phyloP scores from a whole-genome alignment of 2,113 vertebrate species.

The Sula dactylatra region DNA sequence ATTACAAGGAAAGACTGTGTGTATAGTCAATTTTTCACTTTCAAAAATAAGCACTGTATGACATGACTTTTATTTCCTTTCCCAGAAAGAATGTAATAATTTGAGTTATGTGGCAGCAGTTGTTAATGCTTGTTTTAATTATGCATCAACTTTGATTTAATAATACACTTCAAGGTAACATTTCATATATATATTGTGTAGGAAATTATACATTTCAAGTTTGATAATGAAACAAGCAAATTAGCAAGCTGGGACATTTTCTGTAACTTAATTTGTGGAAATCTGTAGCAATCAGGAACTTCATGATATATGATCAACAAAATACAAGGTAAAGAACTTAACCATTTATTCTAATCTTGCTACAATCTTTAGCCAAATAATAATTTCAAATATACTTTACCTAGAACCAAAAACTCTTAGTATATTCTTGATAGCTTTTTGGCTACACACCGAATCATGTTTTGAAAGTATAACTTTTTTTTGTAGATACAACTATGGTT shows the following conservation, averaged over 20 bases:
- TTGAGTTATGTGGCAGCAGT: background rate
- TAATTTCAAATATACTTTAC: background rate
- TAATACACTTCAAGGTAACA: background rate
- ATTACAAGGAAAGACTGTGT: background rate
- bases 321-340: background rate
- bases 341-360: background rate
- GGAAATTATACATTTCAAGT: background rate
- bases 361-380: background rate
- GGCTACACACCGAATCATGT: background rate
- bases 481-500: background rate
- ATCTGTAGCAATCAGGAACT: background rate
- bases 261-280: background rate
- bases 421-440: background rate
- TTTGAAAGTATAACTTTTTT: background rate
- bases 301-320: background rate
- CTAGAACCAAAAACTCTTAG: background rate
- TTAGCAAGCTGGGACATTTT: background rate
- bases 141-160: background rate
- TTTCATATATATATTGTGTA: background rate
- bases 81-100: background rate
- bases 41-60: background rate
- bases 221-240: background rate
- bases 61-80: conserved; percentile 16
- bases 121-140: conserved; percentile 27
- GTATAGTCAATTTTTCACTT: background rate